Base-by-base conservation (phyloP, 1,140 invertebrate genomes). In the Micrasema longulum region DNA sequence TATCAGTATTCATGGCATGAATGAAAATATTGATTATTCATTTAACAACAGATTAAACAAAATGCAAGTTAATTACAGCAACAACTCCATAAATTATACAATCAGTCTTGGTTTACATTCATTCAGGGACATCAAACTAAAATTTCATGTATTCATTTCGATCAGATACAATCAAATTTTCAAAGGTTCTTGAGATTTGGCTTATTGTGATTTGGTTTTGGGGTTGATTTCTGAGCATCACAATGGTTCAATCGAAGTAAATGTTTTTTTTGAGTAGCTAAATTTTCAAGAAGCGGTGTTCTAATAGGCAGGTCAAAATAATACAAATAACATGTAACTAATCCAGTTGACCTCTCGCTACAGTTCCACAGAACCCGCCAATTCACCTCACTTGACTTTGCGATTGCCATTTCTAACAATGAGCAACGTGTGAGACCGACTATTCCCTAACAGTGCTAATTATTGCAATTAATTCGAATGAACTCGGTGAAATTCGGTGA, bases 341-440 rank as follows among this genome's bases (percentile, higher is more conserved):
- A 31, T 47, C 12, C 22, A 31, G 41, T 64, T 64, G 60, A 64
- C 60, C 60, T 14, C 60, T n/a, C 6, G 31, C 43, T 45, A 14
- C 18, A 47, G 12, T 45, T 9, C 26, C 43, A 23, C 26, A 9
- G 43, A 47, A 64, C 26, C 43, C 22, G 36, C 41, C 60, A 64
- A 64, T 64, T 64, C 60, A 64, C 60, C 60, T 64, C 60, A 64
- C 60, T 64, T 64, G 43, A 64, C 60, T 45, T 18, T 36, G 2
- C 16, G 60, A 20, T 18, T 23, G 41, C 41, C 22, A 48, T 45
- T 64, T 26, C 16, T 47, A 47, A 64, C 43, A 45, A 64, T 14
- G 60, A 47, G 11, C 31, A 48, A 64, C 26, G 18, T 47, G 60
- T 22, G 38, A 1, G 20, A 20, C 26, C 38, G 20, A 20, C 26